These are phyloP conservation scores for Peromyscus nudipes DNA, from an alignment of 2,797 vertebrate genomes.

Conservation along the genomic window DNA sequence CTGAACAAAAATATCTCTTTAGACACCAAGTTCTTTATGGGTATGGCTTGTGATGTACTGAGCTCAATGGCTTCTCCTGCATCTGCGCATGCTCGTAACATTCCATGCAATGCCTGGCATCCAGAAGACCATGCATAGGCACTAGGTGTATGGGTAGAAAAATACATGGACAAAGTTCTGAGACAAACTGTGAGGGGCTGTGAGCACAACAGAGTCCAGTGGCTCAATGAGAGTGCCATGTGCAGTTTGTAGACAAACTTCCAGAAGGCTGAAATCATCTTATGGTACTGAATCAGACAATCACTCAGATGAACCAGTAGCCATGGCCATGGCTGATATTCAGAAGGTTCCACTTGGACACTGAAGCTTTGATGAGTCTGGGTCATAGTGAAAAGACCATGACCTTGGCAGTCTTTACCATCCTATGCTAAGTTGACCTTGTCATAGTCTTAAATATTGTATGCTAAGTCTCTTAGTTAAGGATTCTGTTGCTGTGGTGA, in stretches of 20 bases:
- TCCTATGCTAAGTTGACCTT: neutral
- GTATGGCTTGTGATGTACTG: neutral
- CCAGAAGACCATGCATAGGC: neutral
- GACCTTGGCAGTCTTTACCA: neutral
- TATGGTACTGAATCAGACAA: constrained; percentile 6
- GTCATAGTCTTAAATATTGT: neutral
- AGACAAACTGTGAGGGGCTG: neutral
- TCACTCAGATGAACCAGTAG: neutral
- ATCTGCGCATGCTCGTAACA: neutral
- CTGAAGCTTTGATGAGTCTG: neutral
- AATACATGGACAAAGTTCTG: neutral
- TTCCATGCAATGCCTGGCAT: neutral
- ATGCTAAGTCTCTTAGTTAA: neutral
- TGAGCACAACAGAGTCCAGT: neutral
- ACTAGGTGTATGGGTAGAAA: neutral
- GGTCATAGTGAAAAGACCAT: neutral
- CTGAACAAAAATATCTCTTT: neutral
- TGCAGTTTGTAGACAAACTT: neutral
- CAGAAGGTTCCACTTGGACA: neutral
- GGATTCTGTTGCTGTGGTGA: neutral
- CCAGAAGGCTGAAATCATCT: neutral
- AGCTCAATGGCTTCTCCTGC: neutral
- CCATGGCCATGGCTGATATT: neutral
- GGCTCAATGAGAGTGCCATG: neutral
- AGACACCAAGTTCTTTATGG: neutral